A percentile compares a stretch with the other conserved stretches of the same genome.
phyloP scores from a whole-genome alignment of 2,797 vertebrate genomes.

The Saxicola maurus region DNA sequence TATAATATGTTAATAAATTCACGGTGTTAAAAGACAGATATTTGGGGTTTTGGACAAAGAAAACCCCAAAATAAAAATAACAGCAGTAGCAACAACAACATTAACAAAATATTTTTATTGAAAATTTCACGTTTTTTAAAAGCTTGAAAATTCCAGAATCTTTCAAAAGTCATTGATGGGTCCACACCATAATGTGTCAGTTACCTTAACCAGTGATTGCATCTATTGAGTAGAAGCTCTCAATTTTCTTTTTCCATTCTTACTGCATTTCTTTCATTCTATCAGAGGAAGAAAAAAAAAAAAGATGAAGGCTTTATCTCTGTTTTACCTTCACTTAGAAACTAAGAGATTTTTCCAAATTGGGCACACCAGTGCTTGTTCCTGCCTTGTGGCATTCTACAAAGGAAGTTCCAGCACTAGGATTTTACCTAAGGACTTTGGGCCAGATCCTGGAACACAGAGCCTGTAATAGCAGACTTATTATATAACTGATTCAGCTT shows the following conservation, averaged over 20 bases:
- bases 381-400: not conserved
- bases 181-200: not conserved
- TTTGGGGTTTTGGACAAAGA: not conserved
- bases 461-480: not conserved
- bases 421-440: not conserved
- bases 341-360: not conserved
- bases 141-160: not conserved
- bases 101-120: not conserved
- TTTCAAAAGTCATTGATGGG: not conserved
- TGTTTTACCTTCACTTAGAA: not conserved
- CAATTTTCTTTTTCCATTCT: not conserved
- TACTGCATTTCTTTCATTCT: not conserved
- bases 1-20: not conserved
- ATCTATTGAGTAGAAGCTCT: not conserved
- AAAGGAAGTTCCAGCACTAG: not conserved
- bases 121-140: not conserved
- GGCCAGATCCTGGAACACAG: not conserved
- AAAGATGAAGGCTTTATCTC: not conserved
- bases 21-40: not conserved
- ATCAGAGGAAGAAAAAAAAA: not conserved
- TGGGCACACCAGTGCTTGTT: not conserved
- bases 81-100: not conserved
- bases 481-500: not conserved
- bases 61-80: fast-evolving
- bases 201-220: not conserved